Conservation (phyloP, 2,888 invertebrate genomes). For the Drosophila atroscutellata region DNA sequence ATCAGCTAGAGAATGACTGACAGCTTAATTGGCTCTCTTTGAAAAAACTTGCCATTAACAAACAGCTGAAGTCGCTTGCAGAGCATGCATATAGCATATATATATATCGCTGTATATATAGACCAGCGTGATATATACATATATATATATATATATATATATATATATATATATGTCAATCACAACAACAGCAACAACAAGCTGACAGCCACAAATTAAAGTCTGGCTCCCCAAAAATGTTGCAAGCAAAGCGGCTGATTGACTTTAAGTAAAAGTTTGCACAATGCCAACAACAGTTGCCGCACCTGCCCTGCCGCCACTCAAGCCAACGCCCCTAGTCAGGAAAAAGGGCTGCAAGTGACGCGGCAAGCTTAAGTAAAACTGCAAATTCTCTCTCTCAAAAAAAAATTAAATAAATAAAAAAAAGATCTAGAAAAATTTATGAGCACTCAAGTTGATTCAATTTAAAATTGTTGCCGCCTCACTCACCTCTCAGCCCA, state of each 20-base stretch:
- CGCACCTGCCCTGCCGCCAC: slow-evolving; percentile 5
- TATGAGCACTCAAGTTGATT: slow-evolving; percentile 78
- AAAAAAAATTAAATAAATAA: slow-evolving; percentile 18
- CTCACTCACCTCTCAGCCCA: slow-evolving; percentile 1
- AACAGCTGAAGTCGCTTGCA: slow-evolving; percentile 48
- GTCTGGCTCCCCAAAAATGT: slow-evolving; percentile 37
- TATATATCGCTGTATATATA: slow-evolving; percentile 1
- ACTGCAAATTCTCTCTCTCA: slow-evolving; percentile 24
- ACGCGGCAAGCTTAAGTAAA: slow-evolving; percentile 44
- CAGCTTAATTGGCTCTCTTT: slow-evolving; percentile 82
- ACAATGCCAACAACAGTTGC: slow-evolving; percentile 40
- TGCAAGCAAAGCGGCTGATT: slow-evolving; percentile 50
- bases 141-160: slow-evolving; percentile 1
- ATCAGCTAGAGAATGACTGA: slow-evolving; percentile 77
- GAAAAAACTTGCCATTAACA: slow-evolving; percentile 75
- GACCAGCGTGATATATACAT: not conserved
- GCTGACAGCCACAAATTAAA: slow-evolving; percentile 59
- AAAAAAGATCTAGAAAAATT: slow-evolving; percentile 65
- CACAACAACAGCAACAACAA: slow-evolving; percentile 23
- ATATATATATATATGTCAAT: slow-evolving; percentile 14
- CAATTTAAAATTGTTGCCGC: slow-evolving; percentile 65
- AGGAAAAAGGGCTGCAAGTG: slow-evolving; percentile 63
- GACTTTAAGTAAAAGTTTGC: slow-evolving; percentile 69
- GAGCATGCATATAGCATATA: slow-evolving; percentile 17
- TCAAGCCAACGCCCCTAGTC: slow-evolving; percentile 15